These are phyloP conservation scores for Bagarius yarrelli DNA, from an alignment of 2,113 vertebrate species.

Conservation along the genomic window DNA sequence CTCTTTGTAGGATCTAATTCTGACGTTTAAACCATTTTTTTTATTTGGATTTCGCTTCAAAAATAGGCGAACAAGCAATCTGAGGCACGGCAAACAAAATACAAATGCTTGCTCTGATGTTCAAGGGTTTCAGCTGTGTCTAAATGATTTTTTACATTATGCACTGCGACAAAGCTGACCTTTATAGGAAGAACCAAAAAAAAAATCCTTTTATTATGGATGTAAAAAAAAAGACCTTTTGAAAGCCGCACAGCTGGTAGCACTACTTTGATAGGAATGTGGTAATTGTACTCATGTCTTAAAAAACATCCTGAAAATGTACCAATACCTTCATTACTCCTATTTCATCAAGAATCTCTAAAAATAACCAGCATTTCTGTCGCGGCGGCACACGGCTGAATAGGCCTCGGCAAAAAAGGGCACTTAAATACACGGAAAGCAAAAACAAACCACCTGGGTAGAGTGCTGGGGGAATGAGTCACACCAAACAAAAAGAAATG, in stretches of 20 bases:
- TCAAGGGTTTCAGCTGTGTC: background rate
- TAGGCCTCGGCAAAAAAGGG: constrained; percentile 40
- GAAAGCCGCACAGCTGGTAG: background rate
- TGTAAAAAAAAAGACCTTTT: background rate
- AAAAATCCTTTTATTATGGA: background rate
- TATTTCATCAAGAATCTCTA: constrained; percentile 41
- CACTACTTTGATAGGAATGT: background rate
- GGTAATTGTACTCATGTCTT: constrained; percentile 27
- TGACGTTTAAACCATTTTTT: background rate
- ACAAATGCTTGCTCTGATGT: background rate
- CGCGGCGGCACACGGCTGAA: constrained; percentile 30
- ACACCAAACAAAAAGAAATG: constrained; percentile 39
- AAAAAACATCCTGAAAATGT: constrained; percentile 24
- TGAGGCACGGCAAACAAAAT: background rate
- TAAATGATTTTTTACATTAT: constrained; percentile 1
- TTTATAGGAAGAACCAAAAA: background rate
- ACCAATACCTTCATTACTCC: constrained; percentile 42
- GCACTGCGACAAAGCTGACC: background rate
- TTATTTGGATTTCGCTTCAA: background rate
- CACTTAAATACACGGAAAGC: constrained; percentile 39
- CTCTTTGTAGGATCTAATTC: background rate
- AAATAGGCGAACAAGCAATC: background rate
- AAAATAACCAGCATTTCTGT: constrained; percentile 47
- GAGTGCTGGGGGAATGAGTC: constrained; percentile 6
- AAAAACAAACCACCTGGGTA: constrained; percentile 19